Percentiles rank a stretch among this genome's conserved stretches.
These are phyloP conservation scores for Piscicola geometra DNA, from an alignment of 2,888 invertebrate species.

Conservation along the genomic window DNA sequence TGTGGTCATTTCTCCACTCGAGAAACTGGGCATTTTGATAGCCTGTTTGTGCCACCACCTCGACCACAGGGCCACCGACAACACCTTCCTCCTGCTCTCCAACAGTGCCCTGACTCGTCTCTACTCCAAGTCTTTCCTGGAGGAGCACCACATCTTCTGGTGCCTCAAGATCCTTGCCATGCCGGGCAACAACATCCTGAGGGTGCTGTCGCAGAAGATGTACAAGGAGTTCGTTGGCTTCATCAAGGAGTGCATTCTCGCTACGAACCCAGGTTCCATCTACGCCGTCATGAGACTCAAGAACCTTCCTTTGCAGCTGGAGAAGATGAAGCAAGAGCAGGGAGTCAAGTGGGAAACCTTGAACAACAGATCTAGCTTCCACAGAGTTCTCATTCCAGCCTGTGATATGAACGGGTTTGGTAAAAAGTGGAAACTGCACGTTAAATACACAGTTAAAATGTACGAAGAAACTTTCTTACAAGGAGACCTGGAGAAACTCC, in stretches of 20 bases:
- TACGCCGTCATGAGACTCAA: background rate
- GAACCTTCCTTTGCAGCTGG: background rate
- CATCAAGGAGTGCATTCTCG: constrained; percentile 1
- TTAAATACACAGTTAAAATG: constrained; percentile 5
- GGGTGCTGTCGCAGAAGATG: background rate
- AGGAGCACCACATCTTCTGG: constrained; percentile 16
- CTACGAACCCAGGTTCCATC: constrained; percentile 1
- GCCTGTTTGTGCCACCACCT: constrained; percentile 4
- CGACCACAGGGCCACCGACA: background rate
- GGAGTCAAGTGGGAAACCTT: background rate
- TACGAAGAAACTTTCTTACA: constrained; percentile 2
- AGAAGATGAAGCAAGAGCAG: background rate
- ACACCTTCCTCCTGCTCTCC: constrained; percentile 8
- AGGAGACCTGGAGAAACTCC: background rate
- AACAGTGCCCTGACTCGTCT: constrained; percentile 1
- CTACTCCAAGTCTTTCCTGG: constrained; percentile 1
- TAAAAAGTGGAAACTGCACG: background rate
- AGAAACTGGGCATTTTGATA: constrained; percentile 1
- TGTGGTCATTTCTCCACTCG: background rate
- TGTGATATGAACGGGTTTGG: constrained; percentile 4
- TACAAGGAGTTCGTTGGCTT: constrained; percentile 6
- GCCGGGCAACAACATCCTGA: constrained; percentile 1
- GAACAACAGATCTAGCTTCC: background rate
- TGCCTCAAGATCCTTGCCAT: constrained; percentile 2
- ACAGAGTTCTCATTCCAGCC: background rate